phyloP scores from a whole-genome alignment of 2,797 vertebrate genomes.

The Gorsachius magnificus region DNA sequence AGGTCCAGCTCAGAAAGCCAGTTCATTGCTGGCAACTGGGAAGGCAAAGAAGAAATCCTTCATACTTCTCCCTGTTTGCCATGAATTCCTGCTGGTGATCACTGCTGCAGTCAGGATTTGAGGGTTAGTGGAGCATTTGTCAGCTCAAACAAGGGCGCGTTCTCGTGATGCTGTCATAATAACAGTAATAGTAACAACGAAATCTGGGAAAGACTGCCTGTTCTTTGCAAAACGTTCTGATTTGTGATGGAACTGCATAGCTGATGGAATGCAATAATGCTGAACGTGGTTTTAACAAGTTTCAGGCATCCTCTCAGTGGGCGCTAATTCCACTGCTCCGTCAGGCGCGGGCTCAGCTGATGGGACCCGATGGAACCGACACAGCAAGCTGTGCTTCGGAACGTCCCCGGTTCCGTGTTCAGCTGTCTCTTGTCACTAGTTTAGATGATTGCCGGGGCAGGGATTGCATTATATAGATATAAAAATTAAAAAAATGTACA shows the following conservation, averaged over 20 bases:
- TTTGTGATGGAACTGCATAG: neutral
- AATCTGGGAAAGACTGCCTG: neutral
- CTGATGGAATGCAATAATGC: neutral
- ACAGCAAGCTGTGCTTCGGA: neutral
- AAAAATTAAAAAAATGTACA: neutral
- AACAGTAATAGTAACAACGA: neutral
- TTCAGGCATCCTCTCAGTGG: neutral
- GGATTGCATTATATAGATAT: neutral
- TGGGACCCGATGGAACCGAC: neutral
- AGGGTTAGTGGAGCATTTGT: neutral
- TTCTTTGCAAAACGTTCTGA: neutral
- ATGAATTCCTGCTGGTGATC: neutral
- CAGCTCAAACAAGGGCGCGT: neutral
- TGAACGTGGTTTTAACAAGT: neutral
- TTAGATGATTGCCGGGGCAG: neutral
- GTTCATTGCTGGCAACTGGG: neutral
- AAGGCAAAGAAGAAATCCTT: neutral
- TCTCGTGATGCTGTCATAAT: neutral
- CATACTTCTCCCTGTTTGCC: neutral
- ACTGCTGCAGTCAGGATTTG: neutral
- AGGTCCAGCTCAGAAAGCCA: neutral
- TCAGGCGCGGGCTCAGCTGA: neutral
- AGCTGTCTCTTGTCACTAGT: neutral
- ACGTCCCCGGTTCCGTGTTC: neutral
- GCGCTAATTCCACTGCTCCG: neutral